Evolutionary conservation across 2,888 invertebrate genomes (phyloP).

Genomic region (Oasisia sp.): DNA sequence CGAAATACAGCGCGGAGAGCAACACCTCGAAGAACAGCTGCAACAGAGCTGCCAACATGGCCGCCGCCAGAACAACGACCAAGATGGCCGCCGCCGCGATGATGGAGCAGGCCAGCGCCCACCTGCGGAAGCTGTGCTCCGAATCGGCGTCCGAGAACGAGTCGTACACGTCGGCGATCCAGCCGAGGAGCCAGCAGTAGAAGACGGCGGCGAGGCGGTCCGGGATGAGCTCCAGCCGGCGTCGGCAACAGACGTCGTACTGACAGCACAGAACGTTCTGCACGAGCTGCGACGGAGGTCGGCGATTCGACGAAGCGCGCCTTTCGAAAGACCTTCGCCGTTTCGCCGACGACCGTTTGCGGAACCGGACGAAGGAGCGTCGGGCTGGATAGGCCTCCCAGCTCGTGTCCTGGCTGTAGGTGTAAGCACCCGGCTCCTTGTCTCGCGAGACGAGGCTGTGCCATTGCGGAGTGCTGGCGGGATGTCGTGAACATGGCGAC

Average conservation of each 20-base stretch:
- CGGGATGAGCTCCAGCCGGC: not conserved
- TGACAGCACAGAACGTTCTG: not conserved
- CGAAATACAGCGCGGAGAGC: not conserved
- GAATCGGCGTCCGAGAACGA: not conserved
- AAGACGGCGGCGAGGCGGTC: not conserved
- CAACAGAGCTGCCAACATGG: not conserved
- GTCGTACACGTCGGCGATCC: not conserved
- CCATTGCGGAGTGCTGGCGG: not conserved
- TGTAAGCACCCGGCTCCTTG: not conserved
- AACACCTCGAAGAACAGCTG: not conserved
- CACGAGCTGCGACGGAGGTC: not conserved
- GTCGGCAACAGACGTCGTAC: not conserved
- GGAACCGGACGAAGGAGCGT: constrained; percentile 3
- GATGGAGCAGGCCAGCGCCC: constrained; percentile 3
- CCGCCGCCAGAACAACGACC: not conserved
- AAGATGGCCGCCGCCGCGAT: not conserved
- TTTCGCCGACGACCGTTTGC: not conserved
- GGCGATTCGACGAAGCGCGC: not conserved
- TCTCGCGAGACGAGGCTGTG: not conserved
- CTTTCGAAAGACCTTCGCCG: constrained; percentile 4
- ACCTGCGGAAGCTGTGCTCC: not conserved
- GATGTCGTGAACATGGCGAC: not conserved
- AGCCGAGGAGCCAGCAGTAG: constrained; percentile 5
- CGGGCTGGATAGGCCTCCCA: constrained; percentile 6
- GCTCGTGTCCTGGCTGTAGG: constrained; percentile 2